phyloP scores from a whole-genome alignment of 1,140 invertebrate genomes.

The Phymastichus coffea region DNA sequence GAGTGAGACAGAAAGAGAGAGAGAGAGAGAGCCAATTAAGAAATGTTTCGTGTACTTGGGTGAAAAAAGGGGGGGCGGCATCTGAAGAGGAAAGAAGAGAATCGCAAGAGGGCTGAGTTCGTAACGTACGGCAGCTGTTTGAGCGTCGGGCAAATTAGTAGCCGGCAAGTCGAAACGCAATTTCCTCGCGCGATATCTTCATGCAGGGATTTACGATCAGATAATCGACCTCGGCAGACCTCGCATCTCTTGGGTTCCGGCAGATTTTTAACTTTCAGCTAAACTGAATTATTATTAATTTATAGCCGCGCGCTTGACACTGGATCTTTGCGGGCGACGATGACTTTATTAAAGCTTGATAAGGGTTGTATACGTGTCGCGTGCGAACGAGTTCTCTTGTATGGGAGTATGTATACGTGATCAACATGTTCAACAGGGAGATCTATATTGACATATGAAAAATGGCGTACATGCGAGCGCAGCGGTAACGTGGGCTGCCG shows the following conservation, averaged over 20 bases:
- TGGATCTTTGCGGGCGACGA: too few relatives aligned
- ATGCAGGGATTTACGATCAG: constrained; percentile 54
- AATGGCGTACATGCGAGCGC: background rate
- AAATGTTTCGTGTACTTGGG: too few relatives aligned
- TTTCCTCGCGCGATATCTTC: constrained; percentile 57
- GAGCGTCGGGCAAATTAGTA: constrained; percentile 56
- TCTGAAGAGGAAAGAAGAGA: constrained; percentile 23
- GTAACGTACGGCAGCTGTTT: constrained; percentile 54
- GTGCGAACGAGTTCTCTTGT: too few relatives aligned
- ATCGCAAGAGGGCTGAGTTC: constrained; percentile 43
- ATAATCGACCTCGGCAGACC: constrained; percentile 57
- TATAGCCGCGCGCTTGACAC: constrained; percentile 6
- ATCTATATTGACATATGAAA: constrained; percentile 23
- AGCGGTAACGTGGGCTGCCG: background rate
- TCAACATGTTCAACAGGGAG: constrained; percentile 20
- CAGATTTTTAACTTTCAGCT: constrained; percentile 48
- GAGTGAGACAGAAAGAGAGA: constrained; percentile 27
- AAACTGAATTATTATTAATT: constrained; percentile 57
- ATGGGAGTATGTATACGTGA: too few relatives aligned
- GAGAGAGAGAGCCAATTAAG: constrained; percentile 54
- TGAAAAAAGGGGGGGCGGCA: too few relatives aligned
- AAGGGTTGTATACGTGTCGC: too few relatives aligned
- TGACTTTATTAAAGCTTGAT: background rate
- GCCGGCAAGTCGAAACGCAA: constrained; percentile 56
- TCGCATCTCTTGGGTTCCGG: too few relatives aligned